phyloP scores from a whole-genome alignment of 2,888 invertebrate species.

The Yponomeuta cagnagella region DNA sequence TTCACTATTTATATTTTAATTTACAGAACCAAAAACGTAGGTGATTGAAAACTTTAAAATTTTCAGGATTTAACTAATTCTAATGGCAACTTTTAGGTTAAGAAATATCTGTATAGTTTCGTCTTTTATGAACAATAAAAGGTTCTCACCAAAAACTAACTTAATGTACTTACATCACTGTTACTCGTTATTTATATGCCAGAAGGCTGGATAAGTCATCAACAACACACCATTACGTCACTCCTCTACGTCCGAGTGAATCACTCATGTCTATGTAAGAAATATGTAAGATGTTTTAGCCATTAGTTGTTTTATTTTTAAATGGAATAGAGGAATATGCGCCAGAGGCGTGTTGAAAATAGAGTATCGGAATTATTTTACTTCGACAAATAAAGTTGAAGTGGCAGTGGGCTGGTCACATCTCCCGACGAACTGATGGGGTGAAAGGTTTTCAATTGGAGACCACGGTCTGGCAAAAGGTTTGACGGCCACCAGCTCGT shows the following conservation, averaged over 20 bases:
- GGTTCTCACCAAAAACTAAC: no score
- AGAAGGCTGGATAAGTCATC: constrained; percentile 1
- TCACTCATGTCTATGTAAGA: not conserved
- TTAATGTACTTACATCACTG: no score
- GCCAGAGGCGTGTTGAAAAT: not conserved
- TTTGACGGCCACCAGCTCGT: no score
- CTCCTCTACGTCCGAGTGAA: not conserved
- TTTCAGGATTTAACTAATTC: no score
- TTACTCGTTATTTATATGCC: not conserved
- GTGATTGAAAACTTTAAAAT: no score
- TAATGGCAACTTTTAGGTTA: no score
- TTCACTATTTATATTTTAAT: no score
- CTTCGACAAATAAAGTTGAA: not conserved
- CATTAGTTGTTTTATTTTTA: not conserved
- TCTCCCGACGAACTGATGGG: not conserved
- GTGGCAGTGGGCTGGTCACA: not conserved
- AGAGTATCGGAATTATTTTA: not conserved
- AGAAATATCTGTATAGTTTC: no score
- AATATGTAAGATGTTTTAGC: not conserved
- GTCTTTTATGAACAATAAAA: no score
- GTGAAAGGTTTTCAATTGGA: no score
- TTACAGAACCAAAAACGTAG: no score
- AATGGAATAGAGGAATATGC: not conserved
- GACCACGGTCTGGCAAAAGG: no score
- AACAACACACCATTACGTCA: not conserved